phyloP scores from a whole-genome alignment of 2,113 vertebrate genomes.

The Hemicordylus capensis region DNA sequence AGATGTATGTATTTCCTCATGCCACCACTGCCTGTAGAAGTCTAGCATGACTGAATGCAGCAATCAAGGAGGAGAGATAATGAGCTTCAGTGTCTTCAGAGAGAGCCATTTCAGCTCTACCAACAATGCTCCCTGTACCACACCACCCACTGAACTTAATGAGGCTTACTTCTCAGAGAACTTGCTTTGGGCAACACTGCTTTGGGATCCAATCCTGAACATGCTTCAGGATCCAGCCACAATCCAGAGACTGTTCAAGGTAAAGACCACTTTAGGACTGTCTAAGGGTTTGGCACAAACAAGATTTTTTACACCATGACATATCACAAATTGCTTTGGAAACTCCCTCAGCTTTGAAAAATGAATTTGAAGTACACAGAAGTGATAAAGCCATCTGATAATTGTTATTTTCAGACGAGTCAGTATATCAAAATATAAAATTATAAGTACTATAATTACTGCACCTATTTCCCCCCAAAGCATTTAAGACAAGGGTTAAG shows the following conservation, averaged over 20 bases:
- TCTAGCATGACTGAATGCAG: neutral
- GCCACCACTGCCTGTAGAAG: neutral
- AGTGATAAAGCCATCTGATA: neutral
- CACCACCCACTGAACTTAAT: neutral
- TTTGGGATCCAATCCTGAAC: neutral
- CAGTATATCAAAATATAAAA: neutral
- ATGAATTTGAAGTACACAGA: neutral
- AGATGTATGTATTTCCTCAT: too few species aligned
- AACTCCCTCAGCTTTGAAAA: neutral
- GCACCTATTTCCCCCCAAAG: neutral
- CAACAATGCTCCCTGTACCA: neutral
- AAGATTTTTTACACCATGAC: neutral
- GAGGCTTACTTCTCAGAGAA: neutral
- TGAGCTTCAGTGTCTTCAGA: neutral
- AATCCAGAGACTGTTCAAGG: neutral
- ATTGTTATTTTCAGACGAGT: neutral
- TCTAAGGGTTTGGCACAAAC: neutral
- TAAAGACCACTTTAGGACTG: neutral
- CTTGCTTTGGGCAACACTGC: neutral
- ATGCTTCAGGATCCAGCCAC: neutral
- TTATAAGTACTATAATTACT: neutral
- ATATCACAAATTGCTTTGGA: neutral
- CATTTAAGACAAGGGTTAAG: neutral
- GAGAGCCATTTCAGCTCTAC: neutral
- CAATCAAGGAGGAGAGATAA: neutral